Base-by-base conservation (phyloP, 2,888 invertebrate genomes). In the Atethmia centrago region DNA sequence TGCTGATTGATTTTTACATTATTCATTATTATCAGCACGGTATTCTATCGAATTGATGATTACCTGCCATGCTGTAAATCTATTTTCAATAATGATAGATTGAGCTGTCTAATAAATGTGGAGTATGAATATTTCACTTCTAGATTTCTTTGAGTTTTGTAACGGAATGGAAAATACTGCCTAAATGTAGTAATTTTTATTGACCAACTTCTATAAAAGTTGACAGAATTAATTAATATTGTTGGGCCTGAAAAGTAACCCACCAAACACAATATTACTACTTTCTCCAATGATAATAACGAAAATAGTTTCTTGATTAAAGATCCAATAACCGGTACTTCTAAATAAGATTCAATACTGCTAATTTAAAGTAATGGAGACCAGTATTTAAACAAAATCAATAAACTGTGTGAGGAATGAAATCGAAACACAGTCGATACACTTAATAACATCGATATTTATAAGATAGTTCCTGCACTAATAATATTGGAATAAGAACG, bases 1-100 rank as follows among this genome's bases (percentile, higher is more conserved):
- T 84, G 40, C 67, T 80, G 88, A 86, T 87, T 86, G 86, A 84
- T 83, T 87, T 87, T 84, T 65, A 86, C 71, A 85, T 87, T 85
- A 84, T 82, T 84, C 58, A 81, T 82, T 80, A 82, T 85, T 45
- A 70, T 74, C 72, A 51, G 63, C 61, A 65, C 45, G 19, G 74
- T 71, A 47, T 82, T 65, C 65, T 68, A 61, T 65, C 31, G 58
- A 42, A 65, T 63, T 53, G 49, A 73, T 76, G 75, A 78, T 84
- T 77, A 76, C 67, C 51, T 71, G 75, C 42, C 69, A 36, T 62
- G 53, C 31, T 75, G 73, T 71, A 70, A 79, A 67, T 72, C 55
- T 64, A 59, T 71, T 79, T 68, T 71, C n/a, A 14, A 65, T 82
- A 79, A 84, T 84, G 61, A 76, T 66, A 69, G 36, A 84, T 82